Conservation (phyloP, 2,888 invertebrate genomes). For the Lissocephala sabroskyi region DNA sequence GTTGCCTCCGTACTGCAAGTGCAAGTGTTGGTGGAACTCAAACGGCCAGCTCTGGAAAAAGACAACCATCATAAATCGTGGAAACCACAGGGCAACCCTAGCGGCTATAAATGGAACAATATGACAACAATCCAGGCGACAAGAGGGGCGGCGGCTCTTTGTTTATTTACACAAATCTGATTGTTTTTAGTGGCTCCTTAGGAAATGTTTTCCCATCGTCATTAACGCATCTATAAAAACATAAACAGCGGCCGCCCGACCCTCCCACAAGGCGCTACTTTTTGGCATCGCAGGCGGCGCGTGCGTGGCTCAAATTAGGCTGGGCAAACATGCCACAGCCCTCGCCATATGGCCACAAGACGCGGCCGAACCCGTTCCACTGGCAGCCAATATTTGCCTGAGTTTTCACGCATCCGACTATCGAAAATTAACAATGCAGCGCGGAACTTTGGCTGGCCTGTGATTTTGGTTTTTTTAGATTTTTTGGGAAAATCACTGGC, state of each 20-base stretch:
- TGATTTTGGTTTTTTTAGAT: neutral
- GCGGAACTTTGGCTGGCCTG: slow-evolving; percentile 16
- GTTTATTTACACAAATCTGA: slow-evolving; percentile 59
- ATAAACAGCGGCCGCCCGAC: slow-evolving; percentile 31
- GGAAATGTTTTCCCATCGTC: slow-evolving; percentile 44
- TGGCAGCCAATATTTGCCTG: slow-evolving; percentile 53
- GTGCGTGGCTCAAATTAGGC: slow-evolving; percentile 44
- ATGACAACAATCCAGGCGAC: slow-evolving; percentile 41
- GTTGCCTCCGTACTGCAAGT: slow-evolving; percentile 31
- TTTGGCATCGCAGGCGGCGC: slow-evolving; percentile 24
- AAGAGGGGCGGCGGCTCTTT: no score
- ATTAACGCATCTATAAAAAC: slow-evolving; percentile 64
- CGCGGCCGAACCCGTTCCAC: slow-evolving; percentile 27
- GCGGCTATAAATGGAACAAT: slow-evolving; percentile 45
- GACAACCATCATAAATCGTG: slow-evolving; percentile 16
- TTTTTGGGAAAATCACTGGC: slow-evolving; percentile 9
- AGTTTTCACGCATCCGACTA: slow-evolving; percentile 47
- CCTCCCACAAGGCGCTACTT: slow-evolving; percentile 30
- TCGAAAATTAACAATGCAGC: slow-evolving; percentile 12
- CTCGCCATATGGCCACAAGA: slow-evolving; percentile 52
- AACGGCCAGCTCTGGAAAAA: slow-evolving; percentile 84
- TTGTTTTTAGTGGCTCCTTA: slow-evolving; percentile 51
- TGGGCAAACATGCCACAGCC: slow-evolving; percentile 33
- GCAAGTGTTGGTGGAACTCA: slow-evolving; percentile 77
- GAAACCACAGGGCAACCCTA: no score